These are phyloP conservation scores for Dasysyrphus albostriatus DNA, from an alignment of 2,888 invertebrate genomes.

Conservation along the genomic window DNA sequence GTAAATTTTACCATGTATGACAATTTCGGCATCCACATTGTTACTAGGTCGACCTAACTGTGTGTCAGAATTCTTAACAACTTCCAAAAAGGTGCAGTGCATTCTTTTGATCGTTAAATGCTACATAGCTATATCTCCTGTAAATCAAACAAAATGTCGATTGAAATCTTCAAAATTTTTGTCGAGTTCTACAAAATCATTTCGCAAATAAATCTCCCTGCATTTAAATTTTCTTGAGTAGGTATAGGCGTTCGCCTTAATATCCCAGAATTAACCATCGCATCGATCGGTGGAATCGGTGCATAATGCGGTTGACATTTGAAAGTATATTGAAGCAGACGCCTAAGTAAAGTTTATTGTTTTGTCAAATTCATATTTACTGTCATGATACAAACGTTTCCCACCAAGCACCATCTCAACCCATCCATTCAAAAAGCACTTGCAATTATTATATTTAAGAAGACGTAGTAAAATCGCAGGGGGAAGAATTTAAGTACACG, in stretches of 20 bases:
- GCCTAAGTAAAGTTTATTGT: slow-evolving; percentile 62
- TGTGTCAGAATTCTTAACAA: slow-evolving; percentile 3
- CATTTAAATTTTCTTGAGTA: slow-evolving; percentile 42
- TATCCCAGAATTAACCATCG: not conserved
- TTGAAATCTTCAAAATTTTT: slow-evolving; percentile 52
- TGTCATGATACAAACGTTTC: slow-evolving; percentile 42
- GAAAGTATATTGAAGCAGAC: slow-evolving; percentile 26
- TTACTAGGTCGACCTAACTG: not conserved
- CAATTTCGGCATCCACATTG: not conserved
- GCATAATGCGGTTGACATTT: slow-evolving; percentile 66
- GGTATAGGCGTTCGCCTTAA: slow-evolving; percentile 48
- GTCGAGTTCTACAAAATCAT: slow-evolving; percentile 15
- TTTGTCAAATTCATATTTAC: slow-evolving; percentile 64
- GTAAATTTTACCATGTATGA: not conserved
- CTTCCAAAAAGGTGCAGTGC: slow-evolving; percentile 53
- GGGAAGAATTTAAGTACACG: not conserved
- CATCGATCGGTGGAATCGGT: slow-evolving; percentile 18
- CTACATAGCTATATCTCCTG: slow-evolving; percentile 53
- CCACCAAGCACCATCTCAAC: slow-evolving; percentile 52
- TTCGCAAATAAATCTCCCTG: slow-evolving; percentile 45
- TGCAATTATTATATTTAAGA: slow-evolving; percentile 50
- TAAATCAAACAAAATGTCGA: slow-evolving; percentile 53
- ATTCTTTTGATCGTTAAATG: slow-evolving; percentile 61
- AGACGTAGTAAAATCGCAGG: slow-evolving; percentile 7
- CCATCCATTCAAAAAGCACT: slow-evolving; percentile 46